These are phyloP conservation scores for Helleia helle DNA, from an alignment of 2,888 invertebrate genomes.

Conservation along the genomic window DNA sequence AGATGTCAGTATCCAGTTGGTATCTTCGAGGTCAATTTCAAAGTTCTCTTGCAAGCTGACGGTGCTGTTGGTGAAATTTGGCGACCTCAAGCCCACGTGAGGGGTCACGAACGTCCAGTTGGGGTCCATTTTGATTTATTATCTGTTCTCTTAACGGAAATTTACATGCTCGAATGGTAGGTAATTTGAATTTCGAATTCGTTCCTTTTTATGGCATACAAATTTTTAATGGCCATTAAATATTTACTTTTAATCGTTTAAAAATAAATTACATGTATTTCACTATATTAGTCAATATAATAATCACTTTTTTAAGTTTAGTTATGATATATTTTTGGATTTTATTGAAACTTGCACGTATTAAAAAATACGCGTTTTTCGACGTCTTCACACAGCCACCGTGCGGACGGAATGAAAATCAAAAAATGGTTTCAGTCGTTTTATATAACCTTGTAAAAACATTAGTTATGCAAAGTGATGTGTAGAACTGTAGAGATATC, in stretches of 20 bases:
- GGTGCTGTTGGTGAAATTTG: constrained; percentile 52
- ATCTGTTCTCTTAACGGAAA: background rate
- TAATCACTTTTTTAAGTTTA: too few species aligned
- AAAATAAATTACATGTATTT: too few species aligned
- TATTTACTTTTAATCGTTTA: too few species aligned
- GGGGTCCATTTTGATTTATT: constrained; percentile 34
- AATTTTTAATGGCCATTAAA: too few species aligned
- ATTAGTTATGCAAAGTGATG: background rate
- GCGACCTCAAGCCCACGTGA: constrained; percentile 40
- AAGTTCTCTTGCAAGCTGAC: constrained; percentile 76
- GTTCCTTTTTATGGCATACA: too few species aligned
- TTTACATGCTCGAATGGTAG: background rate
- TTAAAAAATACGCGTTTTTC: background rate
- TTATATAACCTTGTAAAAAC: background rate
- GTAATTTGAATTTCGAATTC: background rate
- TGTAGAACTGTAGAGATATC: background rate
- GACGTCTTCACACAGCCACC: background rate
- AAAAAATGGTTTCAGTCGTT: background rate
- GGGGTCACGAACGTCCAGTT: constrained; percentile 39
- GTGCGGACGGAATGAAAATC: background rate
- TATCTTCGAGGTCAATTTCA: constrained; percentile 84
- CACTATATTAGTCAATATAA: too few species aligned
- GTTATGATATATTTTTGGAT: too few species aligned
- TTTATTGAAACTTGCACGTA: background rate
- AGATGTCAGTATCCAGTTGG: constrained; percentile 91